These are phyloP conservation scores for Atlantisia rogersi DNA, from an alignment of 2,113 vertebrate genomes.

Conservation along the genomic window DNA sequence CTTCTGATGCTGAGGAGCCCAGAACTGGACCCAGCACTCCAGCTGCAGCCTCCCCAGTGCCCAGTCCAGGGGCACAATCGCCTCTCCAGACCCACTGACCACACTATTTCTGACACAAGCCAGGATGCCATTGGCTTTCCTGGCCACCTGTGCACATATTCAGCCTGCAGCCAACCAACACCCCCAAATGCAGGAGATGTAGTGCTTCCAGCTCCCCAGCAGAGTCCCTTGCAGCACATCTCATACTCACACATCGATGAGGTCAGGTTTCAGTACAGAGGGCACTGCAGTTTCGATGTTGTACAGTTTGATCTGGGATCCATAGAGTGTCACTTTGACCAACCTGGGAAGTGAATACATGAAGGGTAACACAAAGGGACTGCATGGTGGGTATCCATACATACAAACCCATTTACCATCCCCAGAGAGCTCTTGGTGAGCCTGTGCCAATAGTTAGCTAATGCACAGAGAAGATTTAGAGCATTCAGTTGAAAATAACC, in stretches of 20 bases:
- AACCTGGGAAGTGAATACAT: constrained; percentile 74
- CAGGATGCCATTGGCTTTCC: too few species aligned
- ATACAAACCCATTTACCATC: neutral
- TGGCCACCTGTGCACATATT: too few species aligned
- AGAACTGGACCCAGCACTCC: too few species aligned
- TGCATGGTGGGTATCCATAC: too few species aligned
- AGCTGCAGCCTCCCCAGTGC: too few species aligned
- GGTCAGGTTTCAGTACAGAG: constrained; percentile 95
- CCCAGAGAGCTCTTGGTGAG: neutral
- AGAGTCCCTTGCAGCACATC: neutral
- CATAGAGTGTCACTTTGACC: constrained; percentile 95
- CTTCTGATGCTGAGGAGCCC: too few species aligned
- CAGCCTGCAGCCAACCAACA: too few species aligned
- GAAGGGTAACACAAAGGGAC: neutral
- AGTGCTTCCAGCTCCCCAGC: accelerated
- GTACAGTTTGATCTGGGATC: constrained; percentile 93
- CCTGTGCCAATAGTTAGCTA: neutral
- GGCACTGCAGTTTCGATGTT: constrained; percentile 97
- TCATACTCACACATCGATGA: constrained; percentile 94
- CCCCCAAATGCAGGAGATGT: neutral
- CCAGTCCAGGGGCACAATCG: too few species aligned
- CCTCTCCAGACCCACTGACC: too few species aligned
- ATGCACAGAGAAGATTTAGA: neutral
- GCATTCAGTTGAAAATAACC: neutral
- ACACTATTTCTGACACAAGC: too few species aligned